These are phyloP conservation scores for Drosophila insularis DNA, from an alignment of 1,140 invertebrate genomes.

Conservation along the genomic window DNA sequence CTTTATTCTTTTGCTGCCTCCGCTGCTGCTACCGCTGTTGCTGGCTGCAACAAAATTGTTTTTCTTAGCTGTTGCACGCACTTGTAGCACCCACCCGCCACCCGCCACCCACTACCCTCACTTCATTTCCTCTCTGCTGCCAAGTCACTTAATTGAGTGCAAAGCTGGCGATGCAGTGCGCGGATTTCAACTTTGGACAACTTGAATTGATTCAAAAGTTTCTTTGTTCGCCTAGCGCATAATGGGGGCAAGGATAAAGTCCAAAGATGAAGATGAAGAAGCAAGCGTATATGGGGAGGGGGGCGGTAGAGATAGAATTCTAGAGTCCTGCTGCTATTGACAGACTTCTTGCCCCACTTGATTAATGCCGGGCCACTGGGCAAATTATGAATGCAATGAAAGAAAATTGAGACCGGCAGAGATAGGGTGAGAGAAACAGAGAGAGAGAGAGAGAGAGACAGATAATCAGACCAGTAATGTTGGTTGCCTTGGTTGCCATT, in stretches of 20 bases:
- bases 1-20: slow-evolving; percentile 44
- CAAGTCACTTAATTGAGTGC: slow-evolving; percentile 77
- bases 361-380: slow-evolving; percentile 56
- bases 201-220: slow-evolving; percentile 81
- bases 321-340: slow-evolving; percentile 51
- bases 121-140: neutral
- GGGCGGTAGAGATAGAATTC: slow-evolving; percentile 20
- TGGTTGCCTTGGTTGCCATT: slow-evolving; percentile 12
- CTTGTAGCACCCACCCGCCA: slow-evolving; percentile 37
- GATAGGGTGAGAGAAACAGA: neutral
- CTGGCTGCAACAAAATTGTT: slow-evolving; percentile 62
- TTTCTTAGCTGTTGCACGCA: slow-evolving; percentile 64
- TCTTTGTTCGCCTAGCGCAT: slow-evolving; percentile 64
- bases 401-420: neutral
- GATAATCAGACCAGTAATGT: neutral
- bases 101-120: neutral
- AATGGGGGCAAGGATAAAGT: slow-evolving; percentile 17
- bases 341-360: slow-evolving; percentile 46
- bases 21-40: neutral
- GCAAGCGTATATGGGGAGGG: neutral
- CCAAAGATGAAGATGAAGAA: neutral
- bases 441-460: neutral
- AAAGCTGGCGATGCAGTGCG: slow-evolving; percentile 65
- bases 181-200: slow-evolving; percentile 76
- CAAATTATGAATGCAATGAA: slow-evolving; percentile 47